Conservation (phyloP, 2,113 vertebrate species). For the Mormyrus iriodes region DNA sequence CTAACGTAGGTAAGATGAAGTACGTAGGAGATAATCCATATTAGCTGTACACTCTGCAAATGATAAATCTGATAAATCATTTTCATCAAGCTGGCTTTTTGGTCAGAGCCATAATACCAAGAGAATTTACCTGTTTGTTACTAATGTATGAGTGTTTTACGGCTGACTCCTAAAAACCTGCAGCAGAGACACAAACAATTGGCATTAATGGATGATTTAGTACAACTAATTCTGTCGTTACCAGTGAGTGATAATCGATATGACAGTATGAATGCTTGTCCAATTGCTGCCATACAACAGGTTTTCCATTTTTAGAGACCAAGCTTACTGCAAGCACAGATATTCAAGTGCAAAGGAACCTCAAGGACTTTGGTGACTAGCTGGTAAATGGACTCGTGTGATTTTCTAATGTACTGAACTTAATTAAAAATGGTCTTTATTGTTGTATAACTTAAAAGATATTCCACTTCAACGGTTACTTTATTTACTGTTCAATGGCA, state of each 20-base stretch:
- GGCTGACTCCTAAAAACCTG: not conserved
- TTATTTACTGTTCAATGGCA: not conserved
- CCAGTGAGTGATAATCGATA: not conserved
- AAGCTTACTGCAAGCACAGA: not conserved
- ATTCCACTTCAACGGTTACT: not conserved
- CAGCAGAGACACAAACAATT: not conserved
- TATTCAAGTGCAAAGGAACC: not conserved
- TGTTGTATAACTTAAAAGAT: not conserved
- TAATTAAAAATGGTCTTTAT: not conserved
- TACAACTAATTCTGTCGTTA: not conserved
- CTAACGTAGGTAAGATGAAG: not conserved
- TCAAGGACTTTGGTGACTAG: not conserved
- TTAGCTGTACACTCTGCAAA: not conserved
- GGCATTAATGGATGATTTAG: not conserved
- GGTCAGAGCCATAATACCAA: not conserved
- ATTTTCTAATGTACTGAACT: not conserved
- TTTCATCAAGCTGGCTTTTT: not conserved
- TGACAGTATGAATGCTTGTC: not conserved
- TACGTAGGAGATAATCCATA: not conserved
- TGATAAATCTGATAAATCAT: not conserved
- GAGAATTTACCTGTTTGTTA: not conserved
- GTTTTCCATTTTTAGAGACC: not conserved
- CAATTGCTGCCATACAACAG: not conserved
- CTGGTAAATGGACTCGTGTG: not conserved
- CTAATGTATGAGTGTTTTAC: not conserved